A percentile compares a stretch with the other conserved stretches of the same genome.
Conservation (phyloP, 1,140 invertebrate species). For the Drosophila bocqueti region DNA sequence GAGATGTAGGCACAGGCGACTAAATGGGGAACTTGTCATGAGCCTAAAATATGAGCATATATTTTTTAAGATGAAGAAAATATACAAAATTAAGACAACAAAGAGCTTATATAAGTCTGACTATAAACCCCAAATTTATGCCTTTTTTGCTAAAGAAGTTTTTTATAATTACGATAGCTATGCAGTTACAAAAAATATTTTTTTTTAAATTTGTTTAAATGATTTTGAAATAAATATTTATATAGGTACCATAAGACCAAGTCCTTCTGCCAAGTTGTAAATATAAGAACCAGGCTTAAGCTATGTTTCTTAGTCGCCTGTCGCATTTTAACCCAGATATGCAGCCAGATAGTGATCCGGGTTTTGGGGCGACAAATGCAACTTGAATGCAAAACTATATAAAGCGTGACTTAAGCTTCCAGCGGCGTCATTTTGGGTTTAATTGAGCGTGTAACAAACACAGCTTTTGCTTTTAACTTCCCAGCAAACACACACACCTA, state of each 20-base stretch:
- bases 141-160: neutral
- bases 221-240: neutral
- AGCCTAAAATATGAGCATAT: neutral
- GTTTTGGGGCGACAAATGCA: slow-evolving; percentile 28
- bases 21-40: neutral
- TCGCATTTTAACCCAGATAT: slow-evolving; percentile 2
- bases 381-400: slow-evolving; percentile 60
- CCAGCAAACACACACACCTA: slow-evolving; percentile 19
- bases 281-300: neutral
- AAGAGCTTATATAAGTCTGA: too few species aligned
- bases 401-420: slow-evolving; percentile 79
- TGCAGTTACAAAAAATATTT: neutral
- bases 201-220: too few species aligned
- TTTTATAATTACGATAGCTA: too few species aligned
- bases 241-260: neutral
- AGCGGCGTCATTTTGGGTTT: slow-evolving; percentile 75
- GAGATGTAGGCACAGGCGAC: slow-evolving; percentile 21
- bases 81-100: neutral
- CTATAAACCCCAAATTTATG: too few species aligned
- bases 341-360: neutral
- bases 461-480: slow-evolving; percentile 65
- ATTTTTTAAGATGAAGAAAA: neutral
- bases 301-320: neutral
- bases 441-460: slow-evolving; percentile 79
- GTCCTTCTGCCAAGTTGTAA: too few species aligned